A percentile compares a stretch with the other conserved stretches of the same genome.
Conservation (phyloP, 2,888 invertebrate species). For the Hirtodrosophila alboralis region DNA sequence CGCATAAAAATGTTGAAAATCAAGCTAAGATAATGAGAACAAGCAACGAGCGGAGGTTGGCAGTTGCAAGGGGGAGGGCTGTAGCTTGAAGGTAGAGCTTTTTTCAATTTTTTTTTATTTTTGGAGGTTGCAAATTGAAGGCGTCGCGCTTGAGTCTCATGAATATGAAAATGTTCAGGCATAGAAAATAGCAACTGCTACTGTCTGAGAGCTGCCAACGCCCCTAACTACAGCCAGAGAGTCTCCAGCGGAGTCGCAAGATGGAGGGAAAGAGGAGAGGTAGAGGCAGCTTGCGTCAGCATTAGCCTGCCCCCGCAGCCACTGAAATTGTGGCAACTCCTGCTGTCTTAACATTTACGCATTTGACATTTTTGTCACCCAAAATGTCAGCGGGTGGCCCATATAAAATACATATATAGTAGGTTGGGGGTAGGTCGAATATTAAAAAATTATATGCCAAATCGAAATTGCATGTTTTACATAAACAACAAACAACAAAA, state of each 20-base stretch:
- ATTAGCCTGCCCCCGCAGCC: constrained; percentile 10
- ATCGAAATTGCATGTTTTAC: constrained; percentile 81
- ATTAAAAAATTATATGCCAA: constrained; percentile 80
- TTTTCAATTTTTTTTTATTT: too few species aligned
- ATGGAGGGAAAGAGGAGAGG: constrained; percentile 11
- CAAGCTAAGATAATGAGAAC: constrained; percentile 64
- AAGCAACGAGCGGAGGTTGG: constrained; percentile 8
- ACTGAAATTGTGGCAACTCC: constrained; percentile 33
- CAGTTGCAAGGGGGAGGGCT: constrained; percentile 5
- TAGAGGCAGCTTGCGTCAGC: constrained; percentile 61
- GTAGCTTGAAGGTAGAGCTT: too few species aligned
- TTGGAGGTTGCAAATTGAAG: constrained; percentile 4
- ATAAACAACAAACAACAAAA: constrained; percentile 62
- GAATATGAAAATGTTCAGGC: constrained; percentile 74
- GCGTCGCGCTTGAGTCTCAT: constrained; percentile 50
- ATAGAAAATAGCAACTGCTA: constrained; percentile 69
- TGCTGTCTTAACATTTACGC: constrained; percentile 72
- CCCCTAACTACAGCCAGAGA: neutral
- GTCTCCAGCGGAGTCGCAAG: neutral
- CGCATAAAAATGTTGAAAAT: constrained; percentile 75
- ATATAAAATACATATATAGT: too few species aligned
- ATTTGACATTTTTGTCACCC: constrained; percentile 81
- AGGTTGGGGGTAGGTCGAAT: constrained; percentile 24
- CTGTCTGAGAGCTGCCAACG: constrained; percentile 34
- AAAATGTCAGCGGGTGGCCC: constrained; percentile 69